A percentile compares a stretch with the other conserved stretches of the same genome.
These are phyloP conservation scores for Ochotona princeps DNA, from an alignment of 2,113 vertebrate genomes.

Conservation along the genomic window DNA sequence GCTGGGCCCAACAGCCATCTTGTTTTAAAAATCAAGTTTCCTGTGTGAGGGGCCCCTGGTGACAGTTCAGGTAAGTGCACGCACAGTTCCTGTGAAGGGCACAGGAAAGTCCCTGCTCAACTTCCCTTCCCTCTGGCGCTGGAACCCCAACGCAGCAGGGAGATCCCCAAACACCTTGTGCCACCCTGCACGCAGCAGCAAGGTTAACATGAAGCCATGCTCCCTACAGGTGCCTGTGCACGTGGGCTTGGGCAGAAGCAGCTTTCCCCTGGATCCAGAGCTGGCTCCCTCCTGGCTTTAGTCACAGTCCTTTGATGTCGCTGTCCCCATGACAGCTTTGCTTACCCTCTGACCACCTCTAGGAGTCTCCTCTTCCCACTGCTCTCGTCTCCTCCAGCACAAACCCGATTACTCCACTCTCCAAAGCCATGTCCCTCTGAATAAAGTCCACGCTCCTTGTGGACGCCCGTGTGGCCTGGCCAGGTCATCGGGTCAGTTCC, in stretches of 20 bases:
- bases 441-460: constrained; percentile 47
- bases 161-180: background rate
- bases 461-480: rapidly evolving
- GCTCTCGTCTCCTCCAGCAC: background rate
- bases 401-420: background rate
- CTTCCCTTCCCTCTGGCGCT: background rate
- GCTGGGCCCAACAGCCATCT: too few relatives aligned
- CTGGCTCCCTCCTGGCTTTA: background rate
- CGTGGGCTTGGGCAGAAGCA: too few relatives aligned
- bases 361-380: background rate
- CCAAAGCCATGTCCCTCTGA: background rate
- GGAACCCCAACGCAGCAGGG: background rate
- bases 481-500: background rate
- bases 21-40: background rate
- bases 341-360: background rate
- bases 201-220: background rate
- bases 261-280: background rate
- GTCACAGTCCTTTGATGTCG: background rate
- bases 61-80: too few relatives aligned
- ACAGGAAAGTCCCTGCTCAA: background rate
- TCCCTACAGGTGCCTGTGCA: background rate
- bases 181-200: background rate
- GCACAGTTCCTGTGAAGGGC: background rate
- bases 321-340: background rate
- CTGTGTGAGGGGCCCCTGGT: background rate